Base-by-base conservation (phyloP, 2,888 invertebrate genomes). In the Ophonus ardosiacus region DNA sequence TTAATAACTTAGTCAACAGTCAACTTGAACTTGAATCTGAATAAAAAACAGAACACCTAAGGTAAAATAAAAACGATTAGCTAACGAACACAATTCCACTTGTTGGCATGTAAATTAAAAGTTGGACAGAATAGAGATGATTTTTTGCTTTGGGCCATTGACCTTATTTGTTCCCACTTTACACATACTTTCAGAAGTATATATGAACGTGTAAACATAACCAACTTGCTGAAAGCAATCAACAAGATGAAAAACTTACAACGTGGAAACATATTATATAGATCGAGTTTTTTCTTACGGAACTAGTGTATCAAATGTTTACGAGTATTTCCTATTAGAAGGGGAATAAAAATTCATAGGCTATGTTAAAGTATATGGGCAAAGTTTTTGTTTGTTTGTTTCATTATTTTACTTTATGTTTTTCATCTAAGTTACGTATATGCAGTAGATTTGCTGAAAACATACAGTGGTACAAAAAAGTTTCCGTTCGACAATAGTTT, bases 81-180 rank as follows among this genome's bases (percentile, higher is more conserved):
- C 15, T 59, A 59, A 59, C 63, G 63, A 21, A 63, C 63, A 63
- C 24, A 63, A 63, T 63, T 63, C 31, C 31, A 38, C 15, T 68
- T 68, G 15, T 68, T 68, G 76, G 56, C 51, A 65, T 81, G 81
- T 61, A 65, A 43, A 81, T 81, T 81, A 81, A 63, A 61, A 61
- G 61, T 18, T 40, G 15, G 61, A 61, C 40, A 59, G 80, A 31
- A 31, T 13, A 24, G 15, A 7, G 59, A 18, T 80, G 40, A 43
- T 81, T 81, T 81, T 81, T 81, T 81, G 61, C 81, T 65, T 51
- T 10, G 8, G 81, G 81, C 40, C 81, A 51, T 21, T 40, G 63
- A 61, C 61, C 68, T 68, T 40, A 68, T 68, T 38, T 63, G 63
- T 63, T 63, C 24, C 24, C 63, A 61, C 59, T 18, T 61, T 15